Evolutionary conservation across 1,140 invertebrate species (phyloP), one percentile per base, ranked within the genome.

Genomic region (Penaeus vannamei): DNA sequence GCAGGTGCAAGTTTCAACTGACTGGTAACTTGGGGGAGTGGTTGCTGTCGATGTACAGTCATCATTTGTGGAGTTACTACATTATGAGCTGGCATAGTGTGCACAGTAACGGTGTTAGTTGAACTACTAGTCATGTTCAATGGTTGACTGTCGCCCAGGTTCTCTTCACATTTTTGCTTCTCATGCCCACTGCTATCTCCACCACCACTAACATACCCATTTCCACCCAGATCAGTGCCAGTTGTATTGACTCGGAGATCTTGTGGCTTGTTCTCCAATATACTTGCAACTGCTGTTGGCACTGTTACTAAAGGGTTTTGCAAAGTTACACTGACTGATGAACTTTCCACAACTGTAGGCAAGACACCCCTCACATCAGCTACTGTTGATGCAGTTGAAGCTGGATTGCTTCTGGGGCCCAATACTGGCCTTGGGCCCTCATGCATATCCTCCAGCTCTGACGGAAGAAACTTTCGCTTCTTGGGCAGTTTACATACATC

Each of bases 401-500:
- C 80, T 69, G 87, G 8, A 66, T 84, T 36, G 69, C 72, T n/a
- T 23, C 42, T 29, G 46, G 84, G 81, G 85, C 85, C 89, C 62
- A 85, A 76, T 3, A 90, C 29, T 60, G 90, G 88, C 77, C 84
- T 90, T 19, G 82, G 69, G 29, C 61, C 87, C 26, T 83, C 85
- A 72, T 90, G 83, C 79, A 91, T 92, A 22, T 90, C 96, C 93
- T 97, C 97, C 85, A 97, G 93, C 93, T 97, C 96, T 36, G 96
- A 95, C 88, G 96, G 96, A 94, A 97, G 95, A 92, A 96, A 97
- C 93, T 97, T 97, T 89, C 97, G 94, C 93, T 98, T 98, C 93
- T 97, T 98, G 89, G 97, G 97, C 93, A 97, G 94, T 93, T 96
- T 97, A 81, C 92, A 91, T 7, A 90, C 91, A 86, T 90, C 91